phyloP scores from a whole-genome alignment of 2,888 invertebrate genomes.

The Acleris literana region DNA sequence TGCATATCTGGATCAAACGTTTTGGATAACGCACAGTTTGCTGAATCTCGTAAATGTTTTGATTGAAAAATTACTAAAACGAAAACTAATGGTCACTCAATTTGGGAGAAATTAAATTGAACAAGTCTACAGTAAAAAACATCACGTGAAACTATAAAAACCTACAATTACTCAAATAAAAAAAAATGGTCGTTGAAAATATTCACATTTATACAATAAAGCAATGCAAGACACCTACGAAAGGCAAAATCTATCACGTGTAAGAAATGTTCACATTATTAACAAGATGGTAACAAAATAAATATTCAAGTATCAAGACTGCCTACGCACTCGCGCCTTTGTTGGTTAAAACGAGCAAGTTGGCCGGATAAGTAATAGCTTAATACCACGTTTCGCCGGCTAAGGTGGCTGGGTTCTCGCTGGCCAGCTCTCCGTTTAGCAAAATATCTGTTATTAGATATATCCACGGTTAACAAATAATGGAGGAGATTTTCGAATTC shows the following conservation, averaged over 20 bases:
- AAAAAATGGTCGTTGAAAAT: too few relatives aligned
- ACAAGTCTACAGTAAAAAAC: too few relatives aligned
- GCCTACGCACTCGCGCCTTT: slow-evolving; percentile 43
- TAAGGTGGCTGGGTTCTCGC: slow-evolving; percentile 79
- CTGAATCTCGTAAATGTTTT: slow-evolving; percentile 46
- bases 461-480: slow-evolving; percentile 60
- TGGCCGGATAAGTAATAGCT: slow-evolving; percentile 80
- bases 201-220: too few relatives aligned
- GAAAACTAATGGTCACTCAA: not conserved
- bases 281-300: not conserved
- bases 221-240: too few relatives aligned
- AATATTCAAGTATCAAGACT: slow-evolving; percentile 53
- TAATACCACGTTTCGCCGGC: slow-evolving; percentile 71
- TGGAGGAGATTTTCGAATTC: slow-evolving; percentile 47
- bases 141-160: too few relatives aligned
- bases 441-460: slow-evolving; percentile 72
- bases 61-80: slow-evolving; percentile 47
- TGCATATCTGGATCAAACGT: slow-evolving; percentile 71
- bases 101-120: too few relatives aligned
- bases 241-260: not conserved
- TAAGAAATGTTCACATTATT: not conserved
- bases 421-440: slow-evolving; percentile 59
- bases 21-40: slow-evolving; percentile 54
- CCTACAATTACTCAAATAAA: too few relatives aligned
- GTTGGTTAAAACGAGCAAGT: slow-evolving; percentile 67